Evolutionary conservation across 2,888 invertebrate genomes (phyloP), one percentile per base, ranked within the genome.

Genomic region (Abrostola triplasia): DNA sequence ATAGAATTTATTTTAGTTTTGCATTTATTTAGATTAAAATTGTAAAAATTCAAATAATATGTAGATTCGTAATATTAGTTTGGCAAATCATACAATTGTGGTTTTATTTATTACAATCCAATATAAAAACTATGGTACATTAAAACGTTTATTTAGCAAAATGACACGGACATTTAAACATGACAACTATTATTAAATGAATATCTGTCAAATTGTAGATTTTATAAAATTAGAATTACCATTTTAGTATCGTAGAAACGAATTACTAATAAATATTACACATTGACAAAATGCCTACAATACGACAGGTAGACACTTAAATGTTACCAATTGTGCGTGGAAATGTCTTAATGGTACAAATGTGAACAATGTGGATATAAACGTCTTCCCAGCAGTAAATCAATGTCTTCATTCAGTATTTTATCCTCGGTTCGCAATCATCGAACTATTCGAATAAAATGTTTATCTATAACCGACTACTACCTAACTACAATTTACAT

Each of bases 401-500:
- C 61, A 76, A 72, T 62, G 54, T 64, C 51, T 49, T 58, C 64
- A 55, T 55, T 67, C 63, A 64, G 58, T 64, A 56, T 61, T 53
- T 65, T 50, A 73, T 65, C 58, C 64, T 69, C 72, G 68, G 61
- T 69, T 73, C 68, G 67, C 68, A 66, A 58, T 56, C 56, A 56
- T 70, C 73, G 64, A 71, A 72, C 76, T 81, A 71, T 75, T 80
- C 73, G 76, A 88, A 79, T 87, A 81, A 87, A 85, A 87, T 84
- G 82, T 85, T 77, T 82, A 81, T 79, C 85, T 89, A 88, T 82
- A 81, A 80, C 81, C 76, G 71, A 82, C 88, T 89, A 90, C 79
- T 64, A 67, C 80, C 87, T 90, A 88, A 80, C 81, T 88, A 86
- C 84, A 74, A 84, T 86, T 88, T 90, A 88, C 85, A 90, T 88